Evolutionary conservation across 2,888 invertebrate genomes (phyloP), one percentile per base, ranked within the genome.

Genomic region (Clitarchus hookeri): DNA sequence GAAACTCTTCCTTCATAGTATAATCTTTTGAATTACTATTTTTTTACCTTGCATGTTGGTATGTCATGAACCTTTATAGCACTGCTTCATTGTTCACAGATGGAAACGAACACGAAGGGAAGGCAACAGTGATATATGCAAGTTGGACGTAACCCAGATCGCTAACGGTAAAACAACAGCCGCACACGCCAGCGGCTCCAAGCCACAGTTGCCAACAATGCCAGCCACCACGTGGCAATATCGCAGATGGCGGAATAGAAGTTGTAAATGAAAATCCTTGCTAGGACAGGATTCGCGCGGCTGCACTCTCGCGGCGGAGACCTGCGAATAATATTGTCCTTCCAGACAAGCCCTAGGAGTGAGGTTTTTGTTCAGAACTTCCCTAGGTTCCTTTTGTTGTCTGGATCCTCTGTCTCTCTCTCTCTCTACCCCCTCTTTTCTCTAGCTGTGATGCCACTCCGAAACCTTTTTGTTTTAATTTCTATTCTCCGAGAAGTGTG

Each of bases 361-460:
- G 65, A n/a, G 65, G 65, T 65, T 65, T 53, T 65, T 65, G 65
- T 65, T 65, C 65, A 8, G n/a, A 65, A n/a, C 65, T 65, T 65
- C 6, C 65, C 65, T 65, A 8, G 0, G 65, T n/a, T 23, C 65
- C 65, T 23, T 11, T 65, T 65, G 65, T 65, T 65, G 65, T 65
- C 65, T n/a, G 11, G 16, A n/a, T 65, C 23, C 65, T 11, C 19
- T 65, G 65, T 65, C 65, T 65, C 2, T n/a, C 65, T 65, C 48
- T 48, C 48, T 48, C 48, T 16, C 65, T 19, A 6, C 6, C 8
- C 65, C 65, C 65, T 23, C 65, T 2, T 65, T 19, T 19, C 23
- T 19, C 65, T n/a, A 1, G 23, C 65, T n/a, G n/a, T n/a, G n/a
- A n/a, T n/a, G n/a, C n/a, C n/a, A n/a, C n/a, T 65, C 13, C 19